Percentiles rank a stretch among this genome's conserved stretches.
Evolutionary conservation across 2,113 vertebrate species (phyloP).

Genomic region (Vireo altiloquus): DNA sequence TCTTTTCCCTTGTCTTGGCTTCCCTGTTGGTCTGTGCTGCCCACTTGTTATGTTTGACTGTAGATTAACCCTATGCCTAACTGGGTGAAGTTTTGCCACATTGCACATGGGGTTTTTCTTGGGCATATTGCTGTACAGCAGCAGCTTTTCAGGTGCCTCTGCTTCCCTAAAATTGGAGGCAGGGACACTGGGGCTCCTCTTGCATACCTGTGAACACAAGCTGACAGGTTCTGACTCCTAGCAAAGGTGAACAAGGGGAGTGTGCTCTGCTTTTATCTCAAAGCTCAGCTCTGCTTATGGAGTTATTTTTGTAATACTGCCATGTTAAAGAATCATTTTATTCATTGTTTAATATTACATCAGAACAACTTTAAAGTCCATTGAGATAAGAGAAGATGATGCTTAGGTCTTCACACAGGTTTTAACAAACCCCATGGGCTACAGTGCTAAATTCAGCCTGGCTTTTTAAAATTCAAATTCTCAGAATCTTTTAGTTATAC

Average conservation of each 20-base stretch:
- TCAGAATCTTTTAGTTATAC: background rate
- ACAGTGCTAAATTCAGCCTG: background rate
- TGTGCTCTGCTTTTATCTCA: background rate
- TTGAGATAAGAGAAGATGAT: background rate
- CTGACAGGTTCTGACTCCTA: background rate
- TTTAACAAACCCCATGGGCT: background rate
- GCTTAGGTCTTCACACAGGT: background rate
- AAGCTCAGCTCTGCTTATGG: background rate
- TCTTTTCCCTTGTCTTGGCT: background rate
- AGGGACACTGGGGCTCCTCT: background rate
- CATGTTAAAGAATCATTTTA: background rate
- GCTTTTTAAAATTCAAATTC: background rate
- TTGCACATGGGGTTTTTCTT: background rate
- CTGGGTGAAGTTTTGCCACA: background rate
- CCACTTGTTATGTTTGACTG: background rate
- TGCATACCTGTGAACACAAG: background rate
- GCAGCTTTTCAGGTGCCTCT: background rate
- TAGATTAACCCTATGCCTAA: background rate
- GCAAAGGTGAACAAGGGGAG: background rate
- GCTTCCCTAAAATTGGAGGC: background rate
- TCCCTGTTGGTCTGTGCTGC: background rate
- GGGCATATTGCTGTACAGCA: background rate
- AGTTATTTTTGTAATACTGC: background rate
- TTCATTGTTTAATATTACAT: conserved; percentile 13
- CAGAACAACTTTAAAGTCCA: background rate